phyloP scores from a whole-genome alignment of 2,113 vertebrate species.

The Channa argus region DNA sequence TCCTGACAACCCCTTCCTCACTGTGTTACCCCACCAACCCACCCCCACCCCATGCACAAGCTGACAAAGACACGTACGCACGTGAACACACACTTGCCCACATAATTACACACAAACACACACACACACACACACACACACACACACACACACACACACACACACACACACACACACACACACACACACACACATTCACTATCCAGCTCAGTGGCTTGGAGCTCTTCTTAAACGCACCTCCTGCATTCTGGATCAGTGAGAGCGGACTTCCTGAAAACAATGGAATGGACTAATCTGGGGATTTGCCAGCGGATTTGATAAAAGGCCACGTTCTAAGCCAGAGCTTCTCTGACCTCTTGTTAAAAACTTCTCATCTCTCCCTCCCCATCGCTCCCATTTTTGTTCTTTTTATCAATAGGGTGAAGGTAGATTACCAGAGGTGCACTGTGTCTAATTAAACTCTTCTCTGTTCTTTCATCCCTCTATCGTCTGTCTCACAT shows the following conservation, averaged over 20 bases:
- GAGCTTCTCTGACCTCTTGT: constrained; percentile 80
- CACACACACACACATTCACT: constrained; percentile 31
- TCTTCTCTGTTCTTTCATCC: constrained; percentile 50
- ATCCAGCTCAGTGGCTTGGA: constrained; percentile 71
- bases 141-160: constrained; percentile 37
- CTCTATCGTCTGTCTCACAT: constrained; percentile 36
- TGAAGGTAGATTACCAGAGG: constrained; percentile 77
- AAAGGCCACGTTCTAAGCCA: constrained; percentile 71
- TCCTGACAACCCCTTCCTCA: constrained; percentile 74
- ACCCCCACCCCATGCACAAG: constrained; percentile 23
- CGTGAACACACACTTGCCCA: constrained; percentile 9
- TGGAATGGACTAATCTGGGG: constrained; percentile 77
- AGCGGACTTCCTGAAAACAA: constrained; percentile 81
- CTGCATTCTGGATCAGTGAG: constrained; percentile 70
- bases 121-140: constrained; percentile 33
- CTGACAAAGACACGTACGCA: constrained; percentile 21
- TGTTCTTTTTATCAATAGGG: constrained; percentile 69
- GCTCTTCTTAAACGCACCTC: constrained; percentile 68
- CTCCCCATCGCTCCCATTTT: constrained; percentile 42
- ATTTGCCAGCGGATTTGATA: constrained; percentile 80
- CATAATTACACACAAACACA: constrained; percentile 12
- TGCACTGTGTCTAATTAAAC: constrained; percentile 81
- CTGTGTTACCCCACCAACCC: constrained; percentile 50
- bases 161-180: constrained; percentile 9
- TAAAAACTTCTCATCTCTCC: constrained; percentile 74